Evolutionary conservation across 2,113 vertebrate genomes (phyloP), one percentile per base, ranked within the genome.

Genomic region (Fregetta grallaria): DNA sequence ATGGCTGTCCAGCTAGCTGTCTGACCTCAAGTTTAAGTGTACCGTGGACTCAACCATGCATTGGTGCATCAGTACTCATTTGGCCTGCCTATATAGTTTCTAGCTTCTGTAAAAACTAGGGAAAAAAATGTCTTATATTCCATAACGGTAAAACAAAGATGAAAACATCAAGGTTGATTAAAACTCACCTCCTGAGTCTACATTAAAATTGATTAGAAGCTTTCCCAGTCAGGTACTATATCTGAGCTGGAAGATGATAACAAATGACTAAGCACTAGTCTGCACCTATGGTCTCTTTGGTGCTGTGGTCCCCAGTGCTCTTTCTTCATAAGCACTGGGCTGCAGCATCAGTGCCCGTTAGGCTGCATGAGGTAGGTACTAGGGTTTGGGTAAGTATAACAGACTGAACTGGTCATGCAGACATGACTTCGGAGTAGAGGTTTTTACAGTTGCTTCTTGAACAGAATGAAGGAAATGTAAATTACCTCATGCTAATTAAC

Each of bases 41-140:
- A 40, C 20, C 4, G 5, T 10, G 16, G 30, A 76, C 74, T 93
- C 36, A 59, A 13, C 12, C 23, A 13, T 11, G 13, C 38, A 23
- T 5, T 70, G 38, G 14, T 66, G 19, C 27, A 30, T 12, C 58
- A 49, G n/a, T 22, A 29, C 12, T 65, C 36, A 25, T 66, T 90
- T 68, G 26, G 15, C n/a, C n/a, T 86, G 17, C 15, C 32, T 40
- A 9, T 23, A 45, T 6, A n/a, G 15, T n/a, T 67, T 38, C 27
- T 47, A 68, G 3, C 8, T 47, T 61, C 23, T 82, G 42, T 27
- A n/a, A 79, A 53, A 90, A 47, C 6, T 16, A 68, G 11, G 18
- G 7, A 2, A 1, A 7, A 47, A 77, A 53, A 27, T 2, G 2
- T 25, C 15, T 36, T n/a, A 5, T 13, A 3, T 38, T 78, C 19